Base-by-base conservation (phyloP, 2,888 invertebrate genomes). In the Rugalucina vietnamica region DNA sequence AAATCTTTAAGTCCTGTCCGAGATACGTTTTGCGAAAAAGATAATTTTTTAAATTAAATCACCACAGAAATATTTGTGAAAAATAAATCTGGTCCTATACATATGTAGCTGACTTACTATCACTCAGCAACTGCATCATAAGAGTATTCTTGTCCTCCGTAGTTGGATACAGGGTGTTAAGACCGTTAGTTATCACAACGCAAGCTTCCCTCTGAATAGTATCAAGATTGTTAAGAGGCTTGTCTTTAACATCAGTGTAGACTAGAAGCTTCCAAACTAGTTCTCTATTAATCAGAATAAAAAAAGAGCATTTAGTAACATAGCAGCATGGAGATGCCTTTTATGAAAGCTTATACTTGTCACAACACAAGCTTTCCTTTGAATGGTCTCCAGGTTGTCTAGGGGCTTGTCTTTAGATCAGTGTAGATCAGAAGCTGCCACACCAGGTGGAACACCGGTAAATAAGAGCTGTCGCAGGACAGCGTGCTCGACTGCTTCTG, bases 281-380 rank as follows among this genome's bases (percentile, higher is more conserved):
- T 18, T 65, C 65, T 18, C 65, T 65, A 29, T 27, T n/a, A n/a
- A n/a, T n/a, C n/a, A n/a, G n/a, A n/a, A n/a, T n/a, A n/a, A n/a
- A n/a, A n/a, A n/a, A n/a, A n/a, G n/a, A n/a, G n/a, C n/a, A n/a
- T n/a, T n/a, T n/a, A n/a, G n/a, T n/a, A n/a, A n/a, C n/a, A n/a
- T n/a, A n/a, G n/a, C n/a, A n/a, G n/a, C n/a, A n/a, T n/a, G n/a
- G n/a, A n/a, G n/a, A n/a, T n/a, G n/a, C n/a, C n/a, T n/a, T n/a
- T n/a, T n/a, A n/a, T n/a, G n/a, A n/a, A n/a, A n/a, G n/a, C n/a
- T n/a, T n/a, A n/a, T n/a, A n/a, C n/a, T n/a, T n/a, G n/a, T 87
- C 32, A 93, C 93, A 29, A 89, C 88, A 89, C 94, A 94, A 0
- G 93, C 93, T 81, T 94, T 93, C 24, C 84, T 89, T 79, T 92